Conservation (phyloP, 2,888 invertebrate genomes). For the Drosophila fulvimacula region DNA sequence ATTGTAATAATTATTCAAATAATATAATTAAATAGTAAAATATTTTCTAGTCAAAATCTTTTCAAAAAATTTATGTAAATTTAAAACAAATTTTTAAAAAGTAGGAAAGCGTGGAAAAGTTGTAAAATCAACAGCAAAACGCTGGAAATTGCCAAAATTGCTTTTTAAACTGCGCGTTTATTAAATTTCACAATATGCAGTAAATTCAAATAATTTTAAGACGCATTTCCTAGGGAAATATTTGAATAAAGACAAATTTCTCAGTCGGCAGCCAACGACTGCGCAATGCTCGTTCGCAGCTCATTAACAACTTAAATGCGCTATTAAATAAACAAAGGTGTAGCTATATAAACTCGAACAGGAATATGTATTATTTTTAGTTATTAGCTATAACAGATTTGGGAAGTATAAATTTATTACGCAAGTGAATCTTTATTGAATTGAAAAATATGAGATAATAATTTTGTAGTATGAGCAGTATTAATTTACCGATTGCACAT, state of each 20-base stretch:
- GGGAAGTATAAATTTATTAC: background rate
- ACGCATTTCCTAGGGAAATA: conserved; percentile 1
- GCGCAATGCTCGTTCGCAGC: conserved; percentile 1
- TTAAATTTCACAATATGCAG: background rate
- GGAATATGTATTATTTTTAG: too few relatives aligned
- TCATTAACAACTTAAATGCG: background rate
- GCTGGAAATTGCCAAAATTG: background rate
- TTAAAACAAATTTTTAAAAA: too few relatives aligned
- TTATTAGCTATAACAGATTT: background rate
- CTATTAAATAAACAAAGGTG: background rate
- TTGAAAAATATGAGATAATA: background rate
- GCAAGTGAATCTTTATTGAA: background rate
- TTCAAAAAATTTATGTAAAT: background rate
- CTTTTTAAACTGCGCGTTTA: background rate
- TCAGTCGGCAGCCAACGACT: background rate
- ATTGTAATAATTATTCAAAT: background rate
- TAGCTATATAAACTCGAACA: too few relatives aligned
- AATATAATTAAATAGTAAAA: too few relatives aligned
- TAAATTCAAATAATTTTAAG: background rate
- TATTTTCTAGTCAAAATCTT: background rate
- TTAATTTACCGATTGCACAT: background rate
- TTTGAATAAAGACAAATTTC: too few relatives aligned
- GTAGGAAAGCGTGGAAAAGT: too few relatives aligned
- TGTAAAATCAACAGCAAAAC: background rate
- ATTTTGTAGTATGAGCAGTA: background rate